phyloP scores from a whole-genome alignment of 2,888 invertebrate species.

The Ryuthela nishihirai region DNA sequence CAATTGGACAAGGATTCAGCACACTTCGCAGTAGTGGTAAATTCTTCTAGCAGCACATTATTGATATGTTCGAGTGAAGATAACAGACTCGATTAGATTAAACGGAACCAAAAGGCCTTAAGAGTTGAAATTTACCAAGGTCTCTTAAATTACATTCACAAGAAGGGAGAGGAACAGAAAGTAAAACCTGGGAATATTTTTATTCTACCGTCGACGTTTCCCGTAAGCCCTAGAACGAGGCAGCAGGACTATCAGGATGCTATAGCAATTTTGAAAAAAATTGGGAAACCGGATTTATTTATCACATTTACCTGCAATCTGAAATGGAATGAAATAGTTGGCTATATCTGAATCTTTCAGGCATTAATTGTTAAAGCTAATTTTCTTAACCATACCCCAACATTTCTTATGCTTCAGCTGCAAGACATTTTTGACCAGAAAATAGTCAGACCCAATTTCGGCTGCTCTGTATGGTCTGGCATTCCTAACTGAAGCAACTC shows the following conservation, averaged over 20 bases:
- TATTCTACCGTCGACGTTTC: neutral
- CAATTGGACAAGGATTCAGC: conserved; percentile 44
- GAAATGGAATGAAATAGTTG: neutral
- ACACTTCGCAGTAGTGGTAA: conserved; percentile 18
- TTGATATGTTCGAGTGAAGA: neutral
- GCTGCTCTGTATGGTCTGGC: too few species aligned
- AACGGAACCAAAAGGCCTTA: neutral
- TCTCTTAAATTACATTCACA: neutral
- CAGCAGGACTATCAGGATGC: neutral
- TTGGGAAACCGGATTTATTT: neutral
- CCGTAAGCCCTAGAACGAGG: neutral
- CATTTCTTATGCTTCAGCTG: too few species aligned
- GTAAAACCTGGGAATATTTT: neutral
- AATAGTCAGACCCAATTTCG: too few species aligned
- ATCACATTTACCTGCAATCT: neutral
- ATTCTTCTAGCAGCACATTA: neutral
- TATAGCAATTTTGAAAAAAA: neutral
- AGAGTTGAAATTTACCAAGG: neutral
- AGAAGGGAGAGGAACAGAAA: neutral
- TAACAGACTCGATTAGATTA: neutral
- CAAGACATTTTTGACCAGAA: too few species aligned
- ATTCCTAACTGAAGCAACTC: too few species aligned
- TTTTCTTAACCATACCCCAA: too few species aligned
- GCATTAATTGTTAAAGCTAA: too few species aligned
- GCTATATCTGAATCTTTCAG: too few species aligned